These are phyloP conservation scores for Torymus tubicola DNA, from an alignment of 2,888 invertebrate species.

Conservation along the genomic window DNA sequence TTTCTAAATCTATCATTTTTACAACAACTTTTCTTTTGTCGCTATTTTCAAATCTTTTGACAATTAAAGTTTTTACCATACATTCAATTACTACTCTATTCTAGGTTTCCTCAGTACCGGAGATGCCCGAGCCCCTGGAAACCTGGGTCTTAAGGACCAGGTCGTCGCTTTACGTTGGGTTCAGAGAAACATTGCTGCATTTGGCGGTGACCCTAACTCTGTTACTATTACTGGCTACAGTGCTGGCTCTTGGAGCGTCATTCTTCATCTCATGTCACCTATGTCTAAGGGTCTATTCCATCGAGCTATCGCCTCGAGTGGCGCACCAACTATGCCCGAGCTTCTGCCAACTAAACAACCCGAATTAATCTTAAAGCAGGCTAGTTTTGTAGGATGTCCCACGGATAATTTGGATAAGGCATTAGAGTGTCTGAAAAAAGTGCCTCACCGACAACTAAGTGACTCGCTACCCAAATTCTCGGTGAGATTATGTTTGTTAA, in stretches of 20 bases:
- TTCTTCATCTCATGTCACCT: constrained; percentile 78
- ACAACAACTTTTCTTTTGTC: too few species aligned
- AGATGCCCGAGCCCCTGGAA: constrained; percentile 82
- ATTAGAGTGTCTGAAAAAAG: constrained; percentile 79
- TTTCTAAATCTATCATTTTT: too few species aligned
- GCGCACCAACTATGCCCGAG: constrained; percentile 79
- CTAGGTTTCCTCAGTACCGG: constrained; percentile 82
- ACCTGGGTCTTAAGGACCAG: constrained; percentile 85
- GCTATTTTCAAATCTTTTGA: too few species aligned
- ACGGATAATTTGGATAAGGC: constrained; percentile 78
- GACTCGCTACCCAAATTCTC: too few species aligned
- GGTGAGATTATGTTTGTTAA: too few species aligned
- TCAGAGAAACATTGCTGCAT: constrained; percentile 81
- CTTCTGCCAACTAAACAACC: constrained; percentile 79
- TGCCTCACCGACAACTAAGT: too few species aligned
- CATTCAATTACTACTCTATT: too few species aligned
- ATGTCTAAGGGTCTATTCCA: constrained; percentile 85
- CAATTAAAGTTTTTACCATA: too few species aligned
- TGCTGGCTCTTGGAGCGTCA: constrained; percentile 75
- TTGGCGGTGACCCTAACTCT: constrained; percentile 82
- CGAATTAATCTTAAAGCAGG: constrained; percentile 81
- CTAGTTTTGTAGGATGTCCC: constrained; percentile 80
- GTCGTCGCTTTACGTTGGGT: constrained; percentile 83
- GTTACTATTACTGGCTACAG: constrained; percentile 83
- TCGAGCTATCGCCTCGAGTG: constrained; percentile 84